A percentile compares a stretch with the other conserved stretches of the same genome.
These are phyloP conservation scores for Dioctria rufipes DNA, from an alignment of 2,888 invertebrate genomes.

Conservation along the genomic window DNA sequence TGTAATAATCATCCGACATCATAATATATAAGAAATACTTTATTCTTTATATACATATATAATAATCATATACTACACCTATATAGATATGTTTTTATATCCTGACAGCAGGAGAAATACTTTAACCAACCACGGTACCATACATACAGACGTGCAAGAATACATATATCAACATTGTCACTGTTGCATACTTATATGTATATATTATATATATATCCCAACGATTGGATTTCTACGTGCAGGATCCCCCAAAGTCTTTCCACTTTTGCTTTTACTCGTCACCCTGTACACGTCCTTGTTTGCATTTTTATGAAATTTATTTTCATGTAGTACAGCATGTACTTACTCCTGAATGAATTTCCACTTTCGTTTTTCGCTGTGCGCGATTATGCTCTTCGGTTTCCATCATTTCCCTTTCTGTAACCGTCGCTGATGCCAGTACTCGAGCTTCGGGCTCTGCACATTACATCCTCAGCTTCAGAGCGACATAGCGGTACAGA, in stretches of 20 bases:
- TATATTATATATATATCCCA: neutral
- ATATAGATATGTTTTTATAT: too few relatives aligned
- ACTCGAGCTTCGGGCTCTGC: neutral
- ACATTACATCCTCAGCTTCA: neutral
- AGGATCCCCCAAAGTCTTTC: slow-evolving; percentile 10
- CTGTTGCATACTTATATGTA: neutral
- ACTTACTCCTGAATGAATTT: slow-evolving; percentile 49
- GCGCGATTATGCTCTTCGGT: slow-evolving; percentile 44
- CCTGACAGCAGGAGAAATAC: too few relatives aligned
- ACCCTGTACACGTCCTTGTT: slow-evolving; percentile 56
- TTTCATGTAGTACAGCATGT: slow-evolving; percentile 55
- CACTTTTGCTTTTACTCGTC: slow-evolving; percentile 47
- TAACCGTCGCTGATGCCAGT: slow-evolving; percentile 7
- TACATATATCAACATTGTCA: slow-evolving; percentile 12
- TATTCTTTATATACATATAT: neutral
- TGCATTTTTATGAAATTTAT: slow-evolving; percentile 60
- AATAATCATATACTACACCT: too few relatives aligned
- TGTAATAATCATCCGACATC: slow-evolving; percentile 7
- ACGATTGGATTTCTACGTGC: slow-evolving; percentile 23
- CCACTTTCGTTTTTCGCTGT: slow-evolving; percentile 48
- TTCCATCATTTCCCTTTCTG: slow-evolving; percentile 48
- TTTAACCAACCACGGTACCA: neutral
- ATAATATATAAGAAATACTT: slow-evolving; percentile 2
- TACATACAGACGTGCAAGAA: neutral
- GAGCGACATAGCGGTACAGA: neutral